Percentiles rank a stretch among this genome's conserved stretches.
Conservation (phyloP, 2,888 invertebrate species). For the Diabrotica balteata region DNA sequence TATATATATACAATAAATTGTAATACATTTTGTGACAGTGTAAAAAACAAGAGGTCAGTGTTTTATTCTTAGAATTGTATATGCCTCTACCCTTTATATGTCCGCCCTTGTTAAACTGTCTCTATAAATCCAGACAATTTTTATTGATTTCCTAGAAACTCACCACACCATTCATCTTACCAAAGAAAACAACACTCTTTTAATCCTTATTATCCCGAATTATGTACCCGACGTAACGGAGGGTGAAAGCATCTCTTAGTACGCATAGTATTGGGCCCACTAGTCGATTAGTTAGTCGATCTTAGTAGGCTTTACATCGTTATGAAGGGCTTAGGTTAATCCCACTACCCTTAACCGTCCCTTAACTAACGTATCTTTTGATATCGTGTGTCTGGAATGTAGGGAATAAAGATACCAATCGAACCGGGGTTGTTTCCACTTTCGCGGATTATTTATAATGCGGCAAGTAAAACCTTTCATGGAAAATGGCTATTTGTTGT, state of each 20-base stretch:
- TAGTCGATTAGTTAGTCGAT: conserved; percentile 38
- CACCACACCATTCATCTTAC: conserved; percentile 16
- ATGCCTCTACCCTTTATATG: neutral
- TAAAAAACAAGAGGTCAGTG: no score
- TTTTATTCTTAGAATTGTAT: no score
- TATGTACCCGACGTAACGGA: conserved; percentile 31
- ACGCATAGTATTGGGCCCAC: conserved; percentile 27
- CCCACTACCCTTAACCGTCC: conserved; percentile 25
- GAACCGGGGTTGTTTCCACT: conserved; percentile 18
- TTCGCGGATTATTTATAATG: conserved; percentile 22
- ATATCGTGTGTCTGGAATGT: conserved; percentile 19
- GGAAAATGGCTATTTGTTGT: conserved; percentile 18
- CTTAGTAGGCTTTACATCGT: conserved; percentile 45
- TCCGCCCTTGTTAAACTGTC: neutral
- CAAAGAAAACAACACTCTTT: conserved; percentile 22
- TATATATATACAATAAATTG: no score
- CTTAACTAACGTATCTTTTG: conserved; percentile 35
- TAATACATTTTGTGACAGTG: no score
- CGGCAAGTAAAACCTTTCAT: conserved; percentile 10
- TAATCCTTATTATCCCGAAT: conserved; percentile 33
- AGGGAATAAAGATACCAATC: conserved; percentile 29
- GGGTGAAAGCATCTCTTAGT: conserved; percentile 31
- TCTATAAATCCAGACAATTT: conserved; percentile 7
- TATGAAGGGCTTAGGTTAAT: conserved; percentile 45
- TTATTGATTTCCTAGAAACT: conserved; percentile 15